These are phyloP conservation scores for Melanchra persicariae DNA, from an alignment of 2,888 invertebrate species.

Conservation along the genomic window DNA sequence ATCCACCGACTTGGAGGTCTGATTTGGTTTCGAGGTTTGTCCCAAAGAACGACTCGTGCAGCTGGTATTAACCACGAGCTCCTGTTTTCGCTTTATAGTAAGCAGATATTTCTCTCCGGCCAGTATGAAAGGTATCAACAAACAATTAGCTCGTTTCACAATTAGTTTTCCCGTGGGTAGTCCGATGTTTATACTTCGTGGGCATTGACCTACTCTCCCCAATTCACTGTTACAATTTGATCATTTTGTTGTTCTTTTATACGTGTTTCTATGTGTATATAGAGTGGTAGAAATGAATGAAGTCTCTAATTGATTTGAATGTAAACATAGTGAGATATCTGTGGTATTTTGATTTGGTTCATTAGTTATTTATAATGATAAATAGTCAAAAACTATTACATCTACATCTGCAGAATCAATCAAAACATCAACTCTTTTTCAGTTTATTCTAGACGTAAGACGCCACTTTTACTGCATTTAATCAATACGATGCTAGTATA, in stretches of 20 bases:
- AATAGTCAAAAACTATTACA: background rate
- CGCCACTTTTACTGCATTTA: too few species aligned
- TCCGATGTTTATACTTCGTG: constrained; percentile 41
- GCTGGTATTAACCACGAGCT: background rate
- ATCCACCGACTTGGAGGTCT: too few species aligned
- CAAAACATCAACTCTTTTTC: too few species aligned
- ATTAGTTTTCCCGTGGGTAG: constrained; percentile 36
- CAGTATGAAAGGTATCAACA: constrained; percentile 10
- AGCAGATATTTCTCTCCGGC: background rate
- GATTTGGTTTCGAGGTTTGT: too few species aligned
- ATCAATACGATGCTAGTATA: too few species aligned
- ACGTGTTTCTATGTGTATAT: constrained; percentile 7
- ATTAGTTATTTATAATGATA: background rate
- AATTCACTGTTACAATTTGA: constrained; percentile 24
- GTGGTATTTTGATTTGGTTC: background rate
- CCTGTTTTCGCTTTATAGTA: background rate
- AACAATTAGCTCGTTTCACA: constrained; percentile 18
- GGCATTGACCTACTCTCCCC: constrained; percentile 49
- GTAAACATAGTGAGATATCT: constrained; percentile 24
- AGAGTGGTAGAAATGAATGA: constrained; percentile 26
- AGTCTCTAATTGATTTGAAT: constrained; percentile 27
- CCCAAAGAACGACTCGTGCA: too few species aligned
- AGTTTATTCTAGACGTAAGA: too few species aligned
- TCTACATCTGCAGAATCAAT: too few species aligned
- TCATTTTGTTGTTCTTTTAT: constrained; percentile 41